These are phyloP conservation scores for Sarcophaga rosellei DNA, from an alignment of 2,888 invertebrate genomes.

Conservation along the genomic window DNA sequence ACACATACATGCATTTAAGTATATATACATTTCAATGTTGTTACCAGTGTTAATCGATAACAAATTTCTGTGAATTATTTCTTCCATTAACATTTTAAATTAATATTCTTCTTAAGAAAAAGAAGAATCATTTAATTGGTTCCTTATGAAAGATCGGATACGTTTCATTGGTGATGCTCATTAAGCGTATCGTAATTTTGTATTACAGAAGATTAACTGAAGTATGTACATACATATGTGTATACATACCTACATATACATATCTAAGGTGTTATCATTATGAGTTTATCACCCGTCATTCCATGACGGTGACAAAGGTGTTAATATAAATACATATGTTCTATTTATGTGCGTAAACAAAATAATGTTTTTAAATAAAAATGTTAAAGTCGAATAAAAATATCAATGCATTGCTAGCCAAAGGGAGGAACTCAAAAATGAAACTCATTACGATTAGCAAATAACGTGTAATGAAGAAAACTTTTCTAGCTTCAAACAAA, in stretches of 20 bases:
- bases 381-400: constrained; percentile 12
- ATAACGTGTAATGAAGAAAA: constrained; percentile 19
- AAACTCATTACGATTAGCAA: constrained; percentile 36
- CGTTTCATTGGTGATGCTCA: constrained; percentile 19
- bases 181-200: constrained; percentile 42
- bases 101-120: too few species aligned
- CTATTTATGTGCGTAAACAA: constrained; percentile 5
- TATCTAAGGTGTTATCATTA: constrained; percentile 23
- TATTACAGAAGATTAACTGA: constrained; percentile 41
- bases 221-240: background rate
- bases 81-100: too few species aligned
- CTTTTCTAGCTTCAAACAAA: background rate
- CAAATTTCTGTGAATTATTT: too few species aligned
- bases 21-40: too few species aligned
- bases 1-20: too few species aligned
- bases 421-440: constrained; percentile 3
- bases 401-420: constrained; percentile 13
- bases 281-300: constrained; percentile 7
- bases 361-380: constrained; percentile 16
- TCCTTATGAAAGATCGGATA: constrained; percentile 10
- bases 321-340: background rate
- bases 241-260: background rate
- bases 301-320: too few species aligned
- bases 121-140: constrained; percentile 30
- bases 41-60: too few species aligned